Conservation (phyloP, 2,797 vertebrate species). For the Pseudocheirus occidentalis region DNA sequence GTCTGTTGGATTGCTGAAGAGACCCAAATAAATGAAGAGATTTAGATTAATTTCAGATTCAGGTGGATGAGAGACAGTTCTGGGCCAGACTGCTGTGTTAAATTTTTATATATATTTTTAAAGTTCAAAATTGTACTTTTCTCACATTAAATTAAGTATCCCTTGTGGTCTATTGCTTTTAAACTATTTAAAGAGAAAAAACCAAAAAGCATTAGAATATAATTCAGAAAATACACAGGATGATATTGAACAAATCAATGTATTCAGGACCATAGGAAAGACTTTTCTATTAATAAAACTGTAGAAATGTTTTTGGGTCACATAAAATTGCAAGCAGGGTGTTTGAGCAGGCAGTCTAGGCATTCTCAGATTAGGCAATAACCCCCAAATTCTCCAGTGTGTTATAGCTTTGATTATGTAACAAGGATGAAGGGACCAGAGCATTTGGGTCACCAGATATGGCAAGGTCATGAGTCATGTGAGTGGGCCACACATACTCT, state of each 20-base stretch:
- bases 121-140: slow-evolving; percentile 18
- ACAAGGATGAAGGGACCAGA: neutral
- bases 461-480: neutral
- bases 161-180: slow-evolving; percentile 46
- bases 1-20: slow-evolving; percentile 68
- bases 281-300: neutral
- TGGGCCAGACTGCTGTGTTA: slow-evolving; percentile 67
- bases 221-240: slow-evolving; percentile 35
- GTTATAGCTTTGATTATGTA: neutral
- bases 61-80: slow-evolving; percentile 63
- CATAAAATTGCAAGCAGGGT: neutral
- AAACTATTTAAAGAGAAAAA: slow-evolving; percentile 59
- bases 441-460: neutral
- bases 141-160: slow-evolving; percentile 67
- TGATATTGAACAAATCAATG: neutral
- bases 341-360: neutral
- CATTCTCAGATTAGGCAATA: neutral
- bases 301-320: neutral
- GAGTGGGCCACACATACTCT: neutral
- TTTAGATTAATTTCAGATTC: slow-evolving; percentile 62
- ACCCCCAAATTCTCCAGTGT: neutral
- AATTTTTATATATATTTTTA: slow-evolving; percentile 69
- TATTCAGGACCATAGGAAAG: neutral
- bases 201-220: slow-evolving; percentile 31
- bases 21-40: slow-evolving; percentile 71